A percentile compares a stretch with the other conserved stretches of the same genome.
These are phyloP conservation scores for Chiridota heheva DNA, from an alignment of 35 echinoderm and acorn worm species.

Conservation along the genomic window DNA sequence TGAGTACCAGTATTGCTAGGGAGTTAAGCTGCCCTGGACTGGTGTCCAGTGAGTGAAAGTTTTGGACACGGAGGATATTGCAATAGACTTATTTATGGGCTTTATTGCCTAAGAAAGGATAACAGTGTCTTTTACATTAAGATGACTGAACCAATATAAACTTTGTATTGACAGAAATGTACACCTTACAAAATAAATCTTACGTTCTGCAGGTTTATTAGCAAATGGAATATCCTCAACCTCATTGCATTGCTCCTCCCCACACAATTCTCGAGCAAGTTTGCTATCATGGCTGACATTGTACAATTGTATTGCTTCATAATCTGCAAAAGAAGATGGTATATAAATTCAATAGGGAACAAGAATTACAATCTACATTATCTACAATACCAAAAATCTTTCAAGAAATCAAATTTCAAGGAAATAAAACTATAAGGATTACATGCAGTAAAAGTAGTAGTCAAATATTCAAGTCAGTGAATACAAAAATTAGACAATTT, in stretches of 20 bases:
- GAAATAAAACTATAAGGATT: background rate
- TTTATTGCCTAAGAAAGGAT: too few species aligned
- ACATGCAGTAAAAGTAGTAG: background rate
- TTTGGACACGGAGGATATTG: too few species aligned
- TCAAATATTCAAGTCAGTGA: background rate
- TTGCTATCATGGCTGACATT: constrained; percentile 78
- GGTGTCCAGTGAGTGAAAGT: too few species aligned
- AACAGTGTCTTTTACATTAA: too few species aligned
- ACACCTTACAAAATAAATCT: too few species aligned
- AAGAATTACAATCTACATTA: background rate
- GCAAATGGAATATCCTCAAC: constrained; percentile 71
- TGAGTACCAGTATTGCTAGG: too few species aligned
- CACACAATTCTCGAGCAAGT: constrained; percentile 70
- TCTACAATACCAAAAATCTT: background rate
- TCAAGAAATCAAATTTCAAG: background rate
- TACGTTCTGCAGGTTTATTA: too few species aligned
- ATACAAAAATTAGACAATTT: background rate
- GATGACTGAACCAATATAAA: too few species aligned
- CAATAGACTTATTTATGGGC: too few species aligned
- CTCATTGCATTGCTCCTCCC: constrained; percentile 80
- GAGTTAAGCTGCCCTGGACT: too few species aligned
- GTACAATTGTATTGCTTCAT: constrained; percentile 89
- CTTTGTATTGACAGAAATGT: too few species aligned
- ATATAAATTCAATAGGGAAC: background rate
- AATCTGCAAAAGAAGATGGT: constrained; percentile 36